Base-by-base conservation (phyloP, 2,113 vertebrate genomes). In the Abramis brama region DNA sequence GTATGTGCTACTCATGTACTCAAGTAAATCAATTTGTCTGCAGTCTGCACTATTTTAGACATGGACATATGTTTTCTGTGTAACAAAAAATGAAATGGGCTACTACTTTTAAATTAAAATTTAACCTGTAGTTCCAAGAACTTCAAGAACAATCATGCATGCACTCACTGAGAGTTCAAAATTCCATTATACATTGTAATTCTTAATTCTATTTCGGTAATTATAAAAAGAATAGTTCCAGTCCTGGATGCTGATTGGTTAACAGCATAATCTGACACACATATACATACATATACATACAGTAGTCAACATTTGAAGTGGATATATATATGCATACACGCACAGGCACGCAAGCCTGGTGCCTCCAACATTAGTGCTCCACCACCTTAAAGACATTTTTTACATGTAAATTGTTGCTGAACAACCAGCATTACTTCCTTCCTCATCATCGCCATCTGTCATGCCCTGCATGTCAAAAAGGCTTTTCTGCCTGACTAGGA, bases 371-470 rank as follows among this genome's bases (percentile, higher is more conserved):
- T 62, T 43, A 62, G 13, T 62, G 27, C 36, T 79, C 13, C 7
- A 25, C 36, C 78, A 45, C 33, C 10, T n/a, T 62, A 80, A 43
- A 64, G 4, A 45, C 21, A 62, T 62, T 62, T 45, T 79, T 79
- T 43, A 79, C 23, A 79, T 79, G 36, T 19, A 19, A 79, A 79
- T 79, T 15, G 3, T 39, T 45, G 78, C 36, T 79, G 33, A 79
- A 39, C 6, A 55, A 43, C 11, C 33, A 60, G 57, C 57, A 27
- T 45, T 25, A 43, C 39, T 9, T 62, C 23, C 33, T 60, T 62
- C 6, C 78, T 80, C 7, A 25, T 62, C 8, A 0, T 39, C 1
- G 6, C 59, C 8, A 39, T 45, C 36, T 47, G 23, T 12, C 71
- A 3, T 74, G 21, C 39, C 23, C 11, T 25, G 52, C 0, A 55